phyloP scores from a whole-genome alignment of 2,113 vertebrate species.

The Eolophus roseicapilla region DNA sequence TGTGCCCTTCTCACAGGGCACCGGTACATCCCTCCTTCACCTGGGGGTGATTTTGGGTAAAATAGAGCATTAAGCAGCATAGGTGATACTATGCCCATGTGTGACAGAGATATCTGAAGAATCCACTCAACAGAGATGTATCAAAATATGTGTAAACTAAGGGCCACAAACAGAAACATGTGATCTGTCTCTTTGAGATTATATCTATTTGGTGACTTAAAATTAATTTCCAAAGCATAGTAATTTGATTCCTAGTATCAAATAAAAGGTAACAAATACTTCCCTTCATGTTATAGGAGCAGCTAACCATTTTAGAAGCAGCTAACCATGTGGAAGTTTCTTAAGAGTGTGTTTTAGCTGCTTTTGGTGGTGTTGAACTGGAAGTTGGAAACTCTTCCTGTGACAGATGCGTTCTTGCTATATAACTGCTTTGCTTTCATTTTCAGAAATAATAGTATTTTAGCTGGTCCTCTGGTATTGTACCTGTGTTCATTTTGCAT shows the following conservation, averaged over 20 bases:
- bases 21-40: neutral
- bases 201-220: neutral
- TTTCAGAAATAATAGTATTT: neutral
- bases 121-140: neutral
- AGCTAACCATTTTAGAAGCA: neutral
- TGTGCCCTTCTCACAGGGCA: neutral
- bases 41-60: neutral
- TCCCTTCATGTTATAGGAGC: neutral
- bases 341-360: neutral
- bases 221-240: neutral
- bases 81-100: neutral
- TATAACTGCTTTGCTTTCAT: neutral
- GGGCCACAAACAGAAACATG: neutral
- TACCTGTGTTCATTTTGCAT: neutral
- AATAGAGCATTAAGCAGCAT: neutral
- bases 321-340: neutral
- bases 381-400: neutral
- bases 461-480: neutral
- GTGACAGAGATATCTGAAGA: neutral
- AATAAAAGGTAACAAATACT: neutral
- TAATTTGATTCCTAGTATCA: neutral
- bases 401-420: neutral
- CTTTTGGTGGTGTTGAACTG: neutral
- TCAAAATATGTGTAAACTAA: neutral
- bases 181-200: neutral